Base-by-base conservation (phyloP, 64 coral and sea anemone species). In the Platygyra sinensis region DNA sequence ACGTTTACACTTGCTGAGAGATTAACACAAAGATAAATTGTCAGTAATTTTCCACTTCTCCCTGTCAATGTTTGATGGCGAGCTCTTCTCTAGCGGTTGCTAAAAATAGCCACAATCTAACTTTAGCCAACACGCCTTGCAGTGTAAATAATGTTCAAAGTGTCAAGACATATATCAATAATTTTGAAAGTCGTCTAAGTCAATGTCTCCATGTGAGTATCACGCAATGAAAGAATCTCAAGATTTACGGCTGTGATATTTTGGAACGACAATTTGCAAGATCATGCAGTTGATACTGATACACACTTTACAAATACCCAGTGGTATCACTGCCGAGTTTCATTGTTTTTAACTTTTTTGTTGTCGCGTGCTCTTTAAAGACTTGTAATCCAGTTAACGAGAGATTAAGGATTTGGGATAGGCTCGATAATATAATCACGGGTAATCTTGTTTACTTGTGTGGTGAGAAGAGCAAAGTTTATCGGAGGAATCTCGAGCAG, bases 161-260 rank as follows among this genome's bases (percentile, higher is more conserved):
- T 85, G 81, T 72, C 81, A 85, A 38, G 81, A 85, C 81, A 19
- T 51, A 72, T 85, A 85, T 85, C 30, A 85, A 69, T 85, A 85
- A 71, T 71, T 85, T 79, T 57, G 74, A 50, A 49, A 22, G 22
- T 42, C 30, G 55, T 62, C 79, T 38, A 31, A 16, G 5, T 30
- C 32, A 9, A 14, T 32, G 10, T 49, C 81, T 71, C 63, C 81
- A 24, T 85, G 62, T 29, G 81, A 49, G 62, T 16, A 72, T 69
- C 81, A 85, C 81, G 81, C 63, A 51, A 85, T 85, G 11, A 51
- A 17, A 60, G 81, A 85, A 85, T 71, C 62, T 38, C 24, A 71
- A 27, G 14, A 71, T 39, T 52, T 50, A 71, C 62, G 16, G 61
- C 27, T 10, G 65, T 25, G 27, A 61, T 61, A 62, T 30, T 30